Evolutionary conservation across 1,140 invertebrate species (phyloP).

Genomic region (Matsumurasca onukii): DNA sequence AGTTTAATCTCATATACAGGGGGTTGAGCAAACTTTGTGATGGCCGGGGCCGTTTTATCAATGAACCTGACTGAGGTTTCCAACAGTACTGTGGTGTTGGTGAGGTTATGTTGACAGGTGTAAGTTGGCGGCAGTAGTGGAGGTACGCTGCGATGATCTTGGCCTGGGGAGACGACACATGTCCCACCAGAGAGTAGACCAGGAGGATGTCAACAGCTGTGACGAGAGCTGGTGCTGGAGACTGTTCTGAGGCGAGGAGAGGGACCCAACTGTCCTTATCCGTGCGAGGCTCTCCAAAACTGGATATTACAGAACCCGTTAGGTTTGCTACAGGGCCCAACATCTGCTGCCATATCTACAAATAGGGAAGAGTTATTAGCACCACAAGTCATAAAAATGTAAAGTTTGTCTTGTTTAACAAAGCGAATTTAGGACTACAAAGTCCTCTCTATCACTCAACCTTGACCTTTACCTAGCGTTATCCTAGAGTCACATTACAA

Average conservation of each 20-base stretch:
- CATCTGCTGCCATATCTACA: conserved; percentile 27
- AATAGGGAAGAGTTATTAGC: conserved; percentile 15
- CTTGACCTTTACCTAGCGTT: too few species aligned
- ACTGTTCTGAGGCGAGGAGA: conserved; percentile 1
- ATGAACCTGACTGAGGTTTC: conserved; percentile 58
- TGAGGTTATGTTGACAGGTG: neutral
- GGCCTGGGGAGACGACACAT: conserved; percentile 49
- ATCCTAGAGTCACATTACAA: too few species aligned
- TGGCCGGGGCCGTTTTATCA: conserved; percentile 56
- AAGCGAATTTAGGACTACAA: too few species aligned
- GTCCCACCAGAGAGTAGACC: conserved; percentile 51
- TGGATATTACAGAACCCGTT: conserved; percentile 18
- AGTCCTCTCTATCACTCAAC: too few species aligned
- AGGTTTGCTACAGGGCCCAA: conserved; percentile 4
- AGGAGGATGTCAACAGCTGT: conserved; percentile 54
- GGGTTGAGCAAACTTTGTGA: conserved; percentile 55
- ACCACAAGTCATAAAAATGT: too few species aligned
- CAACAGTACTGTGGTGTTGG: conserved; percentile 31
- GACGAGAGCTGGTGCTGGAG: conserved; percentile 35
- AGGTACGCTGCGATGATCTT: conserved; percentile 52
- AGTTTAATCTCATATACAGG: conserved; percentile 62
- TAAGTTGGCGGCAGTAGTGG: neutral
- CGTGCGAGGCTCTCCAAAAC: conserved; percentile 30
- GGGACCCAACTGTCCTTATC: conserved; percentile 36
- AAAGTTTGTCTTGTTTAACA: too few species aligned